phyloP scores from a whole-genome alignment of 2,113 vertebrate species.

The Chrysochloris asiatica region DNA sequence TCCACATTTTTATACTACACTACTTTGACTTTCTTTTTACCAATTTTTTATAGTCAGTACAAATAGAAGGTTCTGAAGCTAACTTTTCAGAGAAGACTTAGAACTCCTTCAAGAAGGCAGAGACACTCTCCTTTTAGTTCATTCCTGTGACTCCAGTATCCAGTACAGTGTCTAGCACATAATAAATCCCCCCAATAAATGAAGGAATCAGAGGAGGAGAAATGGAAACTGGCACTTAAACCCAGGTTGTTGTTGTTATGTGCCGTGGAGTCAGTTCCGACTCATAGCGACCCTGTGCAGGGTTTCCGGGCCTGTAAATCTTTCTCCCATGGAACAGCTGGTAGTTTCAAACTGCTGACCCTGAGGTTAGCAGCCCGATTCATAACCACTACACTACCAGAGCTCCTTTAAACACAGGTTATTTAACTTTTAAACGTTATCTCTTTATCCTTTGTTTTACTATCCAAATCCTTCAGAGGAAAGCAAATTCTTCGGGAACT shows the following conservation, averaged over 20 bases:
- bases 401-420: no score
- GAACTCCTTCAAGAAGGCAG: neutral
- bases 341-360: no score
- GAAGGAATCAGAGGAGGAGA: neutral
- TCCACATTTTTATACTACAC: neutral
- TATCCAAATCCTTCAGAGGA: neutral
- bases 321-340: no score
- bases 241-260: no score
- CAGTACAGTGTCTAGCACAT: neutral
- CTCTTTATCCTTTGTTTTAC: neutral
- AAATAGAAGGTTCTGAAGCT: neutral
- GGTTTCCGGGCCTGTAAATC: no score
- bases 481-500: neutral
- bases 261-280: no score
- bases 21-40: neutral
- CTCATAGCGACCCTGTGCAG: no score
- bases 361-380: no score
- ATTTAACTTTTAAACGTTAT: no score
- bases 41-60: neutral
- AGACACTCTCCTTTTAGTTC: neutral
- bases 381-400: no score
- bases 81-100: neutral
- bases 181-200: neutral
- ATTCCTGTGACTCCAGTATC: neutral
- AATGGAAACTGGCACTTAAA: neutral